These are phyloP conservation scores for Meriones unguiculatus DNA, from an alignment of 2,113 vertebrate genomes.

Conservation along the genomic window DNA sequence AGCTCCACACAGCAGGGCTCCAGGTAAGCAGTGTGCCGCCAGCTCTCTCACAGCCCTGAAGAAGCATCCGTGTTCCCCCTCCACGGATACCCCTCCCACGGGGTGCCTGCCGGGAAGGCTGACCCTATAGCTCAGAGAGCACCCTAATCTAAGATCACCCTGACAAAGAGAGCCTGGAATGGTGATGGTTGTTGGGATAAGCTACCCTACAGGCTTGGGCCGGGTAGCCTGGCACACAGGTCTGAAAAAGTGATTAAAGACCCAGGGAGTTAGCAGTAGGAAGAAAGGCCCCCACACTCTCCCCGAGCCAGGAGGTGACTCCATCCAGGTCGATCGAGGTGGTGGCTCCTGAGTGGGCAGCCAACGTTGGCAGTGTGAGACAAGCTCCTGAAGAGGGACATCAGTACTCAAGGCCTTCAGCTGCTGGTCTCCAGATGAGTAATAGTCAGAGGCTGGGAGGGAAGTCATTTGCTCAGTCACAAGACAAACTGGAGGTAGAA, in stretches of 20 bases:
- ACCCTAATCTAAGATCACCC: conserved; percentile 63
- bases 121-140: conserved; percentile 82
- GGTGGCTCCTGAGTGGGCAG: not conserved
- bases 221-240: conserved; percentile 44
- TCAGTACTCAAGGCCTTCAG: not conserved
- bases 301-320: too few species aligned
- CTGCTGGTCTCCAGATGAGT: not conserved
- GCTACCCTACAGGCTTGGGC: not conserved
- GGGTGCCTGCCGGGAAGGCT: conserved; percentile 86
- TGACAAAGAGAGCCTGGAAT: conserved; percentile 81
- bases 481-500: not conserved
- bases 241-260: conserved; percentile 30
- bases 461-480: not conserved
- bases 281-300: not conserved
- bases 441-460: not conserved
- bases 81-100: conserved; percentile 84
- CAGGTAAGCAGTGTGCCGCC: conserved; percentile 85
- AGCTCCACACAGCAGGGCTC: conserved; percentile 82
- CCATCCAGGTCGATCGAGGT: not conserved
- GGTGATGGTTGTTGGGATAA: conserved; percentile 2
- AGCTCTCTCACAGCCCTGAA: conserved; percentile 87
- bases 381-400: not conserved
- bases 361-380: not conserved
- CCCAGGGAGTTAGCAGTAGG: rapidly evolving
- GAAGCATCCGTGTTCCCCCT: conserved; percentile 85